A percentile compares a stretch with the other conserved stretches of the same genome.
phyloP scores from a whole-genome alignment of 2,113 vertebrate genomes.

The Sinocyclocheilus anophthalmus region DNA sequence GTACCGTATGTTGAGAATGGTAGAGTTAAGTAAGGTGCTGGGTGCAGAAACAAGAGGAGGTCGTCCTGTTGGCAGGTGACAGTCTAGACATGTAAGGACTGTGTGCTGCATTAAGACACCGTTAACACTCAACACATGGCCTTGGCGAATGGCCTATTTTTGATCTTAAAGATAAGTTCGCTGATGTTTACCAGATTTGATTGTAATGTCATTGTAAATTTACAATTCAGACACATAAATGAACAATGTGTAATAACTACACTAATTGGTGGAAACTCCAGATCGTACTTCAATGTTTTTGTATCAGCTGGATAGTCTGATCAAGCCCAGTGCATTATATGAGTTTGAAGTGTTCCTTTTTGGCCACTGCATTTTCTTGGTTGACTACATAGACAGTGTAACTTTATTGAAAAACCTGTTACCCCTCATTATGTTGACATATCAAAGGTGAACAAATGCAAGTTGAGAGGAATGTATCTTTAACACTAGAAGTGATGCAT shows the following conservation, averaged over 20 bases:
- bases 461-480: background rate
- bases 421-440: background rate
- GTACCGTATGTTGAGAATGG: no score
- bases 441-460: background rate
- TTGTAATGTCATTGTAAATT: background rate
- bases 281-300: no score
- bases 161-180: background rate
- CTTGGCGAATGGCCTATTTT: background rate
- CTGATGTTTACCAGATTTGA: background rate
- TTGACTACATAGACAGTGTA: no score
- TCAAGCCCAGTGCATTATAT: background rate
- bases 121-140: background rate
- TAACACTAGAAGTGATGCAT: background rate
- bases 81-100: background rate
- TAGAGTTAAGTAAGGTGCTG: conserved; percentile 15
- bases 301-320: no score
- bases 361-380: no score
- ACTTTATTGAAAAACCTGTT: no score
- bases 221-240: no score
- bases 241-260: background rate
- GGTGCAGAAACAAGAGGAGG: background rate
- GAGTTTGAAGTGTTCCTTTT: background rate
- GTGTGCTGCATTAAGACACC: background rate
- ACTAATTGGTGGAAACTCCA: background rate
- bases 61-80: background rate